Conservation (phyloP, 2,797 vertebrate species). For the Anguilla pacifica region DNA sequence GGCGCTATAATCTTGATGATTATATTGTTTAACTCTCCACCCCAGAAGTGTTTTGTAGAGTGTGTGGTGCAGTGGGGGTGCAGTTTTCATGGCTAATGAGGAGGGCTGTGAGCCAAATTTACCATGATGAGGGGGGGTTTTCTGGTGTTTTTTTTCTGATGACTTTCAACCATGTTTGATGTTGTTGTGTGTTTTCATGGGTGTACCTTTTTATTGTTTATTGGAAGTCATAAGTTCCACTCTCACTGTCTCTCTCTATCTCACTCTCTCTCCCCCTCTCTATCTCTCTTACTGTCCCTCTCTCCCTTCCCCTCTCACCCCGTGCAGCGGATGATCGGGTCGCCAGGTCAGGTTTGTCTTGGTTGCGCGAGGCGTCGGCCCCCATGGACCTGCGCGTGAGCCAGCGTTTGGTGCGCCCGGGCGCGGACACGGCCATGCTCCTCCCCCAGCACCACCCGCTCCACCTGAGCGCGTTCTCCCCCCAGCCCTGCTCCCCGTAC, state of each 20-base stretch:
- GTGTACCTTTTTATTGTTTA: background rate
- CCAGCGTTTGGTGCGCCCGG: conserved; percentile 75
- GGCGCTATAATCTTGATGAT: too few relatives aligned
- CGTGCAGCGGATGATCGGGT: conserved; percentile 59
- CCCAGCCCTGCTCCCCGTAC: conserved; percentile 62
- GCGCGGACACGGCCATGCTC: conserved; percentile 76
- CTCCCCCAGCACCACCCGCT: conserved; percentile 59
- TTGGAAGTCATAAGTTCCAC: background rate
- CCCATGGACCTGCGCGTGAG: conserved; percentile 89
- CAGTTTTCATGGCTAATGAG: too few relatives aligned
- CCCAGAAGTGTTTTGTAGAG: too few relatives aligned
- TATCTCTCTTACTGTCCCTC: background rate
- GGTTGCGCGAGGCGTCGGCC: conserved; percentile 62
- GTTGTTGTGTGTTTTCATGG: background rate
- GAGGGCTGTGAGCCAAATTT: too few relatives aligned
- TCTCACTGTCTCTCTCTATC: background rate
- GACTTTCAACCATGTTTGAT: background rate
- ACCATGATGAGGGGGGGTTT: background rate
- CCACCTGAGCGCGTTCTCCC: conserved; percentile 52
- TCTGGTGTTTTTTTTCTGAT: background rate
- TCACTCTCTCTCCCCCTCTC: background rate
- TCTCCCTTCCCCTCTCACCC: background rate
- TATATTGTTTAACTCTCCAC: too few relatives aligned
- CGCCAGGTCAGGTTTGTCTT: conserved; percentile 35
- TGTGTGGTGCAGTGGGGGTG: too few relatives aligned